Evolutionary conservation across 2,797 vertebrate species (phyloP).

Genomic region (Hylomyscus alleni): DNA sequence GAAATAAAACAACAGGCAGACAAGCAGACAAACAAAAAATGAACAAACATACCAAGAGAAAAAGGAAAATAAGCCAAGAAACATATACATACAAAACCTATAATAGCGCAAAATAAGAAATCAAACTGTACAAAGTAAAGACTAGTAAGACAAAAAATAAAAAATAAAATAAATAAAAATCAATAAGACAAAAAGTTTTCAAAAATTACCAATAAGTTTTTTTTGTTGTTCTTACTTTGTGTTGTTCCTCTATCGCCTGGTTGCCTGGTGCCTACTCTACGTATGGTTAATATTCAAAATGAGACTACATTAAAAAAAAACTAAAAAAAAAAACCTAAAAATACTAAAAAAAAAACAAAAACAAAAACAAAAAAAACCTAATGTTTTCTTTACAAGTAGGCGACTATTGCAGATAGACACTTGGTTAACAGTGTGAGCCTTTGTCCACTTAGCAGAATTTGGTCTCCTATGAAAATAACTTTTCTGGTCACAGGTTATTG

Average conservation of each 20-base stretch:
- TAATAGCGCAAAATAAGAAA: neutral
- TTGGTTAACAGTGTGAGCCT: neutral
- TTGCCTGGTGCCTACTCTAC: neutral
- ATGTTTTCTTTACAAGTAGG: neutral
- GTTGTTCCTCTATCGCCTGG: neutral
- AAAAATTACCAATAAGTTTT: neutral
- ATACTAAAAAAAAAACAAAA: no score
- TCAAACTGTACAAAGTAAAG: neutral
- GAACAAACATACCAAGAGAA: neutral
- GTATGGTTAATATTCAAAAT: neutral
- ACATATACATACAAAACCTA: neutral
- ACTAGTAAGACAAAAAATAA: neutral
- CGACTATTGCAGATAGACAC: neutral
- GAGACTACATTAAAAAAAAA: neutral
- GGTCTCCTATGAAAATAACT: neutral
- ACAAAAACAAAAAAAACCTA: neutral
- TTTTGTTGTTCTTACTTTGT: neutral
- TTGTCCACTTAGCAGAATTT: neutral
- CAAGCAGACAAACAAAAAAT: neutral
- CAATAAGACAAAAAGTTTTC: neutral
- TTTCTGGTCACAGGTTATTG: neutral
- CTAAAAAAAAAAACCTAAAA: no score
- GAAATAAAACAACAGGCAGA: neutral
- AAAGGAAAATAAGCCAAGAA: neutral
- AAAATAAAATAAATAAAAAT: neutral